Evolutionary conservation across 2,113 vertebrate species (phyloP).

Genomic region (Motacilla tschutschensis): DNA sequence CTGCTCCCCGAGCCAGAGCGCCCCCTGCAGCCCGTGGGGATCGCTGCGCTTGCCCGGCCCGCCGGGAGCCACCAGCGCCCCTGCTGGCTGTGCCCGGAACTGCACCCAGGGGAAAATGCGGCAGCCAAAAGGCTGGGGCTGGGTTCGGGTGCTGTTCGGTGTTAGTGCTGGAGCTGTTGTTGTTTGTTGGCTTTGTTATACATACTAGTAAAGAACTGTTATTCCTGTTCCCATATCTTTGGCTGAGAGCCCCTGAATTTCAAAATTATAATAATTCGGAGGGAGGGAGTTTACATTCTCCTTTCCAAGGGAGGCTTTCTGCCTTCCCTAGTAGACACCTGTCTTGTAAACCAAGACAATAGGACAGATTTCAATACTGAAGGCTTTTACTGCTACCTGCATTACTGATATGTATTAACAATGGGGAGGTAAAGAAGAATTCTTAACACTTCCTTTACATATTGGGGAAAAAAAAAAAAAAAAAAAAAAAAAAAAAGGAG

Average conservation of each 20-base stretch:
- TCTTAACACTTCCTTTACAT: neutral
- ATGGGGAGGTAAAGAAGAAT: neutral
- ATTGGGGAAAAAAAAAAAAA: neutral
- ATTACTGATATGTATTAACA: neutral
- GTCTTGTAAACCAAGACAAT: neutral
- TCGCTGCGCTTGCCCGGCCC: neutral
- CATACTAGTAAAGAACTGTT: neutral
- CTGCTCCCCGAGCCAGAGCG: neutral
- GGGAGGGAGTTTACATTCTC: neutral
- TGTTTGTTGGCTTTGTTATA: neutral
- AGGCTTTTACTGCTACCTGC: neutral
- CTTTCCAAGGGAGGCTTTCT: neutral
- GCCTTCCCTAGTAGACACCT: neutral
- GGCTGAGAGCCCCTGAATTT: neutral
- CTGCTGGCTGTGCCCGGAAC: neutral
- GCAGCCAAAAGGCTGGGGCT: neutral
- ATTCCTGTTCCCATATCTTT: neutral
- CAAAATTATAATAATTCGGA: neutral
- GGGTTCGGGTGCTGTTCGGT: neutral
- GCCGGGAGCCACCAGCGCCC: neutral
- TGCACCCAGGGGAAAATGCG: neutral
- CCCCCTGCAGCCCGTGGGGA: neutral
- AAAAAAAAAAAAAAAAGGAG: neutral
- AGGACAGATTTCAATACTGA: neutral
- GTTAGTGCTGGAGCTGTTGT: neutral